phyloP scores from a whole-genome alignment of 2,113 vertebrate species.

The Rhinolophus sinicus region DNA sequence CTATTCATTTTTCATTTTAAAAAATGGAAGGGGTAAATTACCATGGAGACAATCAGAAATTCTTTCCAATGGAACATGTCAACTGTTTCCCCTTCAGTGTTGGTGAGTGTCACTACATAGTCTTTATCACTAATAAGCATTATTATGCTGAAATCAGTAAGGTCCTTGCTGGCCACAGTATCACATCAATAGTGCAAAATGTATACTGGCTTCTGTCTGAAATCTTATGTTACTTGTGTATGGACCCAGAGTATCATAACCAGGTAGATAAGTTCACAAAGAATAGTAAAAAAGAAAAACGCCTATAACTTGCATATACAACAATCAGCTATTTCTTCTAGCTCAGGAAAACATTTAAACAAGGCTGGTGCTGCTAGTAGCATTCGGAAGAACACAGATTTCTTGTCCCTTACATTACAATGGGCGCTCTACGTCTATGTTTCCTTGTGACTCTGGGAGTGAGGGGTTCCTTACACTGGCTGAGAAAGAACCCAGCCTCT shows the following conservation, averaged over 20 bases:
- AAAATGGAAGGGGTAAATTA: slow-evolving; percentile 35
- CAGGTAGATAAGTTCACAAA: slow-evolving; percentile 75
- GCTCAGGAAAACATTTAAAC: slow-evolving; percentile 69
- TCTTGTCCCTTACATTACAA: slow-evolving; percentile 69
- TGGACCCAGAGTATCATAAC: slow-evolving; percentile 74
- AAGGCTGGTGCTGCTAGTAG: slow-evolving; percentile 72
- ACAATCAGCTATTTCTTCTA: slow-evolving; percentile 75
- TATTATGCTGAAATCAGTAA: slow-evolving; percentile 79
- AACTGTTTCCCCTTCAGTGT: slow-evolving; percentile 35
- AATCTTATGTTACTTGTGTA: slow-evolving; percentile 67
- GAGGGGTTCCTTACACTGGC: slow-evolving; percentile 72
- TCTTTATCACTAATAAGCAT: slow-evolving; percentile 58
- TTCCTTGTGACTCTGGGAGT: slow-evolving; percentile 72
- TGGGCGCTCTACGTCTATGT: slow-evolving; percentile 54
- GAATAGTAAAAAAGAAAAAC: slow-evolving; percentile 61
- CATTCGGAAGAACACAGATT: slow-evolving; percentile 69
- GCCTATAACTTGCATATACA: slow-evolving; percentile 66
- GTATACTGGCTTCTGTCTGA: slow-evolving; percentile 21
- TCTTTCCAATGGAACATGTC: slow-evolving; percentile 30
- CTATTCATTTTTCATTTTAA: slow-evolving; percentile 42
- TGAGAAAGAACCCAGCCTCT: slow-evolving; percentile 79
- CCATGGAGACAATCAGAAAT: slow-evolving; percentile 3
- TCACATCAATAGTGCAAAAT: slow-evolving; percentile 77
- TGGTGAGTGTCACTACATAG: slow-evolving; percentile 33
- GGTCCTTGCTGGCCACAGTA: slow-evolving; percentile 66